phyloP scores from a whole-genome alignment of 2,113 vertebrate genomes.

The Nycticryphes semicollaris region DNA sequence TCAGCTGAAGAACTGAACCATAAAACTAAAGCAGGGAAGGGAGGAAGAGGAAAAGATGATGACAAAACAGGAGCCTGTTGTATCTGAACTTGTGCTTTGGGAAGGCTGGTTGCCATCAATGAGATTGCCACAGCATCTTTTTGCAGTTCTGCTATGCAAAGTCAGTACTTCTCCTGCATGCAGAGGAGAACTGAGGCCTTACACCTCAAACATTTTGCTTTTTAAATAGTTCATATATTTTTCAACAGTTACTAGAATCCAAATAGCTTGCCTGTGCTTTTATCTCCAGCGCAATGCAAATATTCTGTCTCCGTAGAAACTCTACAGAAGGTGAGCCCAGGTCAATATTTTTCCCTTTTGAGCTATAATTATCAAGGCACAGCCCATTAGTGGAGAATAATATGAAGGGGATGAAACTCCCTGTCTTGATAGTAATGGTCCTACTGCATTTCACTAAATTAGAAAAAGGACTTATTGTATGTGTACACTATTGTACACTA shows the following conservation, averaged over 20 bases:
- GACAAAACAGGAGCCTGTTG: neutral
- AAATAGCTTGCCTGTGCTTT: neutral
- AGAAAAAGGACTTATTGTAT: neutral
- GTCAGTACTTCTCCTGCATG: neutral
- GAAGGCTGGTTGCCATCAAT: neutral
- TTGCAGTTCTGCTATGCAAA: neutral
- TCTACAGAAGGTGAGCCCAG: neutral
- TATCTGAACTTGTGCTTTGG: neutral
- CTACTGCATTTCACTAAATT: neutral
- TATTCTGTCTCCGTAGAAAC: neutral
- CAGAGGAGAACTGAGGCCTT: neutral
- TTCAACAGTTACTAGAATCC: neutral
- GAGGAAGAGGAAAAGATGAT: neutral
- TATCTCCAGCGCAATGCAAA: neutral
- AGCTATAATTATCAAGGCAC: neutral
- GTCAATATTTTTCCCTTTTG: neutral
- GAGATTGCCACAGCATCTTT: neutral
- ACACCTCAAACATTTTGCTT: neutral
- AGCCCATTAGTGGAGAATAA: neutral
- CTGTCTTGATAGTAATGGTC: neutral
- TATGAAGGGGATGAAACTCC: neutral
- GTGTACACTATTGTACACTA: too few species aligned
- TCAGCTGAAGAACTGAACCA: neutral
- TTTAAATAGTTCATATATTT: conserved; percentile 10
- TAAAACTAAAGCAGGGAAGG: neutral